These are phyloP conservation scores for Isaurus tuberculatus DNA, from an alignment of 92 coral and sea anemone genomes.

Conservation along the genomic window DNA sequence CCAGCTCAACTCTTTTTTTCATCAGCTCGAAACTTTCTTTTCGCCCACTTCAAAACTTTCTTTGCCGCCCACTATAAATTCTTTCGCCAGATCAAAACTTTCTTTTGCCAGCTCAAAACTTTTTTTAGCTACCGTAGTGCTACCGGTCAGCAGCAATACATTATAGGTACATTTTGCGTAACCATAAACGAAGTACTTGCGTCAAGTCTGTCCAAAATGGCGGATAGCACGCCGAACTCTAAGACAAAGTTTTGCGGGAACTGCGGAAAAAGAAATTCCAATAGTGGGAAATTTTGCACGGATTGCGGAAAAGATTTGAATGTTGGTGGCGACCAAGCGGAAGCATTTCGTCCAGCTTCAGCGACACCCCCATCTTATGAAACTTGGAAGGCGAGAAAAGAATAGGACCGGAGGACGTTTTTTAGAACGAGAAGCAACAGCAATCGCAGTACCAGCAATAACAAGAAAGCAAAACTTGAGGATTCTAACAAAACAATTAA, in stretches of 20 bases:
- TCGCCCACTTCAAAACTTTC: background rate
- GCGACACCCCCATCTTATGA: slow-evolving; percentile 23
- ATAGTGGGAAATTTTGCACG: slow-evolving; percentile 21
- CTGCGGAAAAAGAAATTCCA: slow-evolving; percentile 18
- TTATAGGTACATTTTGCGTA: slow-evolving; percentile 17
- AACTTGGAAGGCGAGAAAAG: slow-evolving; percentile 27
- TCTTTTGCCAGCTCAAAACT: slow-evolving; percentile 1
- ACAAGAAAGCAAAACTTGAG: slow-evolving; percentile 46
- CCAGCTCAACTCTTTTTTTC: background rate
- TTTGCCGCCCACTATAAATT: slow-evolving; percentile 1
- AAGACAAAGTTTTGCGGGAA: slow-evolving; percentile 20
- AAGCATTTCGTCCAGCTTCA: slow-evolving; percentile 26
- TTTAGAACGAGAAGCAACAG: slow-evolving; percentile 22
- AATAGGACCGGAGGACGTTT: slow-evolving; percentile 5
- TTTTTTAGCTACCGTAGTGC: background rate
- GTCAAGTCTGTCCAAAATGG: slow-evolving; percentile 18
- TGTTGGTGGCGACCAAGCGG: slow-evolving; percentile 23
- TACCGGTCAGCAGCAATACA: slow-evolving; percentile 14
- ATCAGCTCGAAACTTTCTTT: slow-evolving; percentile 7
- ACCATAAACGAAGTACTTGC: slow-evolving; percentile 20
- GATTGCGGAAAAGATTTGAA: slow-evolving; percentile 22
- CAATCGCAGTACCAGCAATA: slow-evolving; percentile 23
- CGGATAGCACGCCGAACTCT: slow-evolving; percentile 22
- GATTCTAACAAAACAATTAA: slow-evolving; percentile 34
- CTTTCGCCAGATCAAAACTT: slow-evolving; percentile 8